Evolutionary conservation across 2,113 vertebrate species (phyloP), one percentile per base, ranked within the genome.

Genomic region (Peromyscus californicus): DNA sequence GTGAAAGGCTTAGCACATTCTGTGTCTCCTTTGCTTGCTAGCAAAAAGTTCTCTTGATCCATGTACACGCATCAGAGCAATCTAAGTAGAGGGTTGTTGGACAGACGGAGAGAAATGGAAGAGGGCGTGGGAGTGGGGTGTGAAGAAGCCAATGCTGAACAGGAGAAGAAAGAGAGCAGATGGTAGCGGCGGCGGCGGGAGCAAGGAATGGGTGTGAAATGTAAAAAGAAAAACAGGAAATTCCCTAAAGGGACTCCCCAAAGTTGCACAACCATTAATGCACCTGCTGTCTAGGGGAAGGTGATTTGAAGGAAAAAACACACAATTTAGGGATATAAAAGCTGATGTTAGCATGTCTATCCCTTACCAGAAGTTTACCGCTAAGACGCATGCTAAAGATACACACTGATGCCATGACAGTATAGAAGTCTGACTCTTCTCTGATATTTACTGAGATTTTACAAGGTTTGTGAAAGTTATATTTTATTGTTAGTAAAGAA

Each of bases 231-330:
- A 98, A 98, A 98, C 98, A 99, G 99, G 99, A 99, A 99, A 99
- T 98, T 99, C 99, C 99, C 99, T 98, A 98, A 98, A 99, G 99
- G 99, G 98, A 99, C 99, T 99, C 99, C 98, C 99, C 98, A 98
- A 98, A 98, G 98, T 98, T 98, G 98, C 98, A 98, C 98, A 98
- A 98, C 93, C 97, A 98, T 97, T 98, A 98, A 95, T n/a, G 92
- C 98, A 98, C 97, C 98, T 98, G 98, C 98, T 98, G 96, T 97
- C 98, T 97, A 67, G 48, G 96, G 74, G 97, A 97, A 98, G 98
- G 97, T 96, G 97, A 97, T 89, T 93, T 97, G 95, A 95, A 97
- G 96, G 93, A 89, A 95, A 90, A 96, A 93, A 88, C 21, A 78
- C 31, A 91, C 33, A 85, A 83, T 95, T 95, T 89, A 65, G 90